Conservation (phyloP, 2,888 invertebrate species). For the Apotomis turbidana region DNA sequence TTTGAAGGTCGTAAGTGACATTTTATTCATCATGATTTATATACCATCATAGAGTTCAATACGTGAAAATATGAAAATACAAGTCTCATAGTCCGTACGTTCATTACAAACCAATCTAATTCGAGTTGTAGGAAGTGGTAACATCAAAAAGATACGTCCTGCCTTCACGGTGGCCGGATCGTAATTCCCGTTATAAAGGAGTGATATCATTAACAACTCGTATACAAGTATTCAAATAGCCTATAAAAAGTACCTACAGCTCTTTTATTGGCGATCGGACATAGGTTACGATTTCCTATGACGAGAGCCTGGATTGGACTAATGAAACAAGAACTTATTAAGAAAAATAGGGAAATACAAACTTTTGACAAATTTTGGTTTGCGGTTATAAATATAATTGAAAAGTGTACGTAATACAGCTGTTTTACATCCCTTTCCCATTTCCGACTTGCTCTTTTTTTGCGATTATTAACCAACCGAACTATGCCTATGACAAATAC, state of each 20-base stretch:
- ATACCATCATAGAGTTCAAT: not conserved
- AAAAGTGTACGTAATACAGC: too few relatives aligned
- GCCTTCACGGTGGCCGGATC: constrained; percentile 53
- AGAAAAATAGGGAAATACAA: too few relatives aligned
- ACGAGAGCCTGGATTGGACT: not conserved
- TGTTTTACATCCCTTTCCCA: too few relatives aligned
- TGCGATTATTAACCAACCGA: too few relatives aligned
- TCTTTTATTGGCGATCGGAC: not conserved
- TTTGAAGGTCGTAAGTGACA: too few relatives aligned
- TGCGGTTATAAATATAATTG: too few relatives aligned
- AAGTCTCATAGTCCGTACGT: constrained; percentile 28
- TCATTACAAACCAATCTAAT: constrained; percentile 43
- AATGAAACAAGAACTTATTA: too few relatives aligned
- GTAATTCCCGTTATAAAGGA: constrained; percentile 38
- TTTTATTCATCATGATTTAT: too few relatives aligned
- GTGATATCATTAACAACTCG: constrained; percentile 26
- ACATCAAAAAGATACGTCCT: constrained; percentile 76
- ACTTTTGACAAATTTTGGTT: too few relatives aligned
- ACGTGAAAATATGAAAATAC: not conserved
- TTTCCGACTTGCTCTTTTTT: too few relatives aligned
- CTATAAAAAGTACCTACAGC: constrained; percentile 17
- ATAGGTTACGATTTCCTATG: not conserved
- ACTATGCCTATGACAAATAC: too few relatives aligned
- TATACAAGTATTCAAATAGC: constrained; percentile 23
- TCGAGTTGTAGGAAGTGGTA: constrained; percentile 72